Base-by-base conservation (phyloP, 1,140 invertebrate genomes). In the Pomphorhynchus laevis region DNA sequence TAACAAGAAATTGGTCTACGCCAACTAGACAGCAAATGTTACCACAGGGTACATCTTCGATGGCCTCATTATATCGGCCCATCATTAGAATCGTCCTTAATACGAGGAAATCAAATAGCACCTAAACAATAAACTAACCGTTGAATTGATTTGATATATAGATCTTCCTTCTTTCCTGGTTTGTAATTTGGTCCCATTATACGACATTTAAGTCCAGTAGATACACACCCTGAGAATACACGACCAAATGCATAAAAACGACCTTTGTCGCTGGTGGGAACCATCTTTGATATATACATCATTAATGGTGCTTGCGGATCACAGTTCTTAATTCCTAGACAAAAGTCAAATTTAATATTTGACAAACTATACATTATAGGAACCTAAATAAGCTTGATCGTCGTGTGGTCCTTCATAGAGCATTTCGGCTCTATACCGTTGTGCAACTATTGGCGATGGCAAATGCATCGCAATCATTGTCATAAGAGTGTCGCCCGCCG, bases 211-310 rank as follows among this genome's bases (percentile, higher is more conserved):
- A 74, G 61, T 41, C 86, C 86, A 45, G 84, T 91, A 39, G 66
- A 66, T 4, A 72, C 65, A n/a, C 71, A 74, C 49, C 89, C 89
- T 51, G 84, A 76, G 65, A 98, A 98, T 5, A 98, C 89, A 65
- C 89, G 80, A 44, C 89, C 89, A 56, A 98, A 98, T 40, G 86
- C 89, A 61, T 91, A 98, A 69, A 98, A 98, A 57, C 89, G 70
- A 46, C 89, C 89, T 62, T 95, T 98, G 58, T 98, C 89, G 29
- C 76, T 74, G 4, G 89, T 95, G 41, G 89, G 89, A 58, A 98
- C 89, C 89, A 98, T 98, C 64, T 98, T 98, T 18, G 82, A 91
- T 45, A 98, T 67, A 66, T 98, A 98, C 86, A 98, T 95, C 84
- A 98, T 95, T 20, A 98, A 65, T 17, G 80, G 84, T 46, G 70